Evolutionary conservation across 2,888 invertebrate genomes (phyloP).

Genomic region (Microdon myrmicae): DNA sequence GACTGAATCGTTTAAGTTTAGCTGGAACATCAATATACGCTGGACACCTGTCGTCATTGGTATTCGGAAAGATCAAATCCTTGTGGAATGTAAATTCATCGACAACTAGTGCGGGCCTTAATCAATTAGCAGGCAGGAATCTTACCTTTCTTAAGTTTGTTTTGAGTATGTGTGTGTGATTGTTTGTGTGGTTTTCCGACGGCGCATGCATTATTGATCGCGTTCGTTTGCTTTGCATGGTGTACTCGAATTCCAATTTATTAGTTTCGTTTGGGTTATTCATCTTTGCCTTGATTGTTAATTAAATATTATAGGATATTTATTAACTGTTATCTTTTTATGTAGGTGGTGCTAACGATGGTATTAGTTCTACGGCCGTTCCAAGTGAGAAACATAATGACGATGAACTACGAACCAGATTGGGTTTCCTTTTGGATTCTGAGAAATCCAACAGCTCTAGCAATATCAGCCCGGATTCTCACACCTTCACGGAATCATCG

Average conservation of each 20-base stretch:
- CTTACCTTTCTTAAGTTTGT: slow-evolving; percentile 24
- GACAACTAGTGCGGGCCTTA: slow-evolving; percentile 79
- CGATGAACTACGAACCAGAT: slow-evolving; percentile 62
- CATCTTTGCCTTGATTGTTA: not conserved
- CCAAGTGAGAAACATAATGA: slow-evolving; percentile 61
- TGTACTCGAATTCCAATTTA: slow-evolving; percentile 3
- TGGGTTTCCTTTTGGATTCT: slow-evolving; percentile 60
- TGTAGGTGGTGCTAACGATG: slow-evolving; percentile 35
- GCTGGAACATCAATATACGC: slow-evolving; percentile 66
- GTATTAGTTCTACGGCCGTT: slow-evolving; percentile 53
- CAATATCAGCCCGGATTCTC: slow-evolving; percentile 61
- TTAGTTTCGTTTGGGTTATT: slow-evolving; percentile 7
- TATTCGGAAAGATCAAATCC: slow-evolving; percentile 89
- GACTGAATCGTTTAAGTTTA: slow-evolving; percentile 63
- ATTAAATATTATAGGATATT: not conserved
- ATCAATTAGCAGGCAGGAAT: slow-evolving; percentile 81
- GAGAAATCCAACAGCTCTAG: slow-evolving; percentile 59
- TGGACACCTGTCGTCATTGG: slow-evolving; percentile 68
- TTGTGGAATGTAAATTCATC: slow-evolving; percentile 84
- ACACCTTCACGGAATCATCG: slow-evolving; percentile 58
- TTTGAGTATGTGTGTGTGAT: slow-evolving; percentile 5
- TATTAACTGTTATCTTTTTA: not conserved
- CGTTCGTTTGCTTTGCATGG: not conserved
- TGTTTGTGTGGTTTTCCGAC: slow-evolving; percentile 11
- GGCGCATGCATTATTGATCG: slow-evolving; percentile 30